Conservation (phyloP, 2,113 vertebrate genomes). For the Neodon shergylaensis region DNA sequence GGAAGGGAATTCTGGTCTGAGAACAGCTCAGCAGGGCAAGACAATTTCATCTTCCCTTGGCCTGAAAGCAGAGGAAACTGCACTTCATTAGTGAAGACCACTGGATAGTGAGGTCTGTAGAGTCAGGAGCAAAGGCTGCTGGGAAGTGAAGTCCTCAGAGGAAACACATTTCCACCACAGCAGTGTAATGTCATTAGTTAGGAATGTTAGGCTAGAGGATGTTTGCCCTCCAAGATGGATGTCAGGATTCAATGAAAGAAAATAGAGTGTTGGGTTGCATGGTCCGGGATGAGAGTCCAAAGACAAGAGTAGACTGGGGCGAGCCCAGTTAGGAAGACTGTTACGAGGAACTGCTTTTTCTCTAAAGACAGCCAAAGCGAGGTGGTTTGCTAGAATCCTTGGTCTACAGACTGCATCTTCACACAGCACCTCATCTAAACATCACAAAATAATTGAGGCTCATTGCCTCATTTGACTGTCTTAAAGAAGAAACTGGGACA, state of each 20-base stretch:
- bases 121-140: not conserved
- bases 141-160: not conserved
- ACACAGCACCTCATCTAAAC: not conserved
- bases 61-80: not conserved
- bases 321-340: not conserved
- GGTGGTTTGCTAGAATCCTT: not conserved
- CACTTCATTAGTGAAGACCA: not conserved
- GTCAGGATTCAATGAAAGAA: not conserved
- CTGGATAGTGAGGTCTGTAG: not conserved
- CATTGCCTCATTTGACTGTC: not conserved
- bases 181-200: not conserved
- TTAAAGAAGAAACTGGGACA: not conserved
- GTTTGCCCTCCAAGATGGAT: not conserved
- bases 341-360: not conserved
- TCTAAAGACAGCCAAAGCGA: not conserved
- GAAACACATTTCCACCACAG: not conserved
- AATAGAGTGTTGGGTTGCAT: not conserved
- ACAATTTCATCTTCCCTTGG: accelerated
- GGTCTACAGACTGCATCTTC: not conserved
- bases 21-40: not conserved
- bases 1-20: not conserved
- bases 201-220: not conserved
- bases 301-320: not conserved
- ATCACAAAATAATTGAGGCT: not conserved
- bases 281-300: not conserved